These are phyloP conservation scores for Amblyjoppa proteus DNA, from an alignment of 2,888 invertebrate species.

Conservation along the genomic window DNA sequence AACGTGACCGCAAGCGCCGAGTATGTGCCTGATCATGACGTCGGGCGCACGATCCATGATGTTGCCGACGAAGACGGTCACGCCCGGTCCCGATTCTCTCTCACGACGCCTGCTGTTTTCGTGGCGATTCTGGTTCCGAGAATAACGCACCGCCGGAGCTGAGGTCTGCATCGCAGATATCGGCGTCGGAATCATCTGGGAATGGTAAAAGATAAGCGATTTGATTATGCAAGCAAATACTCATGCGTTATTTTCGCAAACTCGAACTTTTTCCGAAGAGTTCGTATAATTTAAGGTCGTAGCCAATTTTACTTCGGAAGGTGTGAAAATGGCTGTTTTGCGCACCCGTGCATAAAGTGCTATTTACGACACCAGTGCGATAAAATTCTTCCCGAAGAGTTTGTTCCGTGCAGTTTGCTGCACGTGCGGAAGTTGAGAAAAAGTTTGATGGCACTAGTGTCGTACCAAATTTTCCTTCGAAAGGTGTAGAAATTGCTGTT, in stretches of 20 bases:
- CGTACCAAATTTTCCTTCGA: no score
- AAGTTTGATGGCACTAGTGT: no score
- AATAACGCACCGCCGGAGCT: conserved; percentile 83
- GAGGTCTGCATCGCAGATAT: conserved; percentile 84
- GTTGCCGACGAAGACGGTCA: conserved; percentile 99
- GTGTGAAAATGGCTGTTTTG: no score
- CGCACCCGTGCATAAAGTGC: no score
- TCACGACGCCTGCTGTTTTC: conserved; percentile 82
- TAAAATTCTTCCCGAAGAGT: no score
- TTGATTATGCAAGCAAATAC: conserved; percentile 73
- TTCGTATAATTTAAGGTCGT: no score
- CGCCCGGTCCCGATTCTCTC: conserved; percentile 90
- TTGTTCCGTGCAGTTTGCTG: no score
- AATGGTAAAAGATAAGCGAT: conserved; percentile 73
- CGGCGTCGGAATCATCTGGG: conserved; percentile 85
- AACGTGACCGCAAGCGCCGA: conserved; percentile 97
- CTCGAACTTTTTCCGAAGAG: no score
- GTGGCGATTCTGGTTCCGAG: conserved; percentile 81
- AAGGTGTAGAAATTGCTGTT: no score
- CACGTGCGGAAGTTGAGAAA: no score
- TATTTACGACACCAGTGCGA: background rate
- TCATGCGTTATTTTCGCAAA: conserved; percentile 67
- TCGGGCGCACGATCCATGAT: conserved; percentile 98
- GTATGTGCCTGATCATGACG: conserved; percentile 96
- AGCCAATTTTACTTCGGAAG: no score